A percentile compares a stretch with the other conserved stretches of the same genome.
These are phyloP conservation scores for Benitochromis conjunctus DNA, from an alignment of 2,113 vertebrate species.

Conservation along the genomic window DNA sequence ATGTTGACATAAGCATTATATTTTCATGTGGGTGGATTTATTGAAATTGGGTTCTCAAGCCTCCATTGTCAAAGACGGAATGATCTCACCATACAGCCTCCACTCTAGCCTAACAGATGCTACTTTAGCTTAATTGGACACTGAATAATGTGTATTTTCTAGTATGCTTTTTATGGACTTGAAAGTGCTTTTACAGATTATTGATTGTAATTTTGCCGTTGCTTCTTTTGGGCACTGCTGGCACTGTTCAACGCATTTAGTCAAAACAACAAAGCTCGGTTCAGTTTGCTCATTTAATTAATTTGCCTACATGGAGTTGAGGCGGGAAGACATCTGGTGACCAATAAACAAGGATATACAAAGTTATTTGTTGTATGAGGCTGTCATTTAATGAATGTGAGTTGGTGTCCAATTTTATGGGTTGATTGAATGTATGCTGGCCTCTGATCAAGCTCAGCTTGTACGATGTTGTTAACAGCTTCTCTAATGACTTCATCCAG, in stretches of 20 bases:
- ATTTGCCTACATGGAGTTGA: constrained; percentile 16
- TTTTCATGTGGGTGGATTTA: constrained; percentile 6
- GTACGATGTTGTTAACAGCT: constrained; percentile 37
- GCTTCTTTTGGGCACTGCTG: constrained; percentile 20
- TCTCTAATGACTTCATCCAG: constrained; percentile 43
- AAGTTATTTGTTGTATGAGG: constrained; percentile 35
- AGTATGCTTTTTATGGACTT: constrained; percentile 10
- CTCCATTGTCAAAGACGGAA: constrained; percentile 16
- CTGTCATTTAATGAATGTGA: constrained; percentile 40
- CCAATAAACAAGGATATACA: constrained; percentile 37
- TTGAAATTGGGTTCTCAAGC: constrained; percentile 11
- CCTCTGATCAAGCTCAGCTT: constrained; percentile 30
- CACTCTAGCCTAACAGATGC: constrained; percentile 18
- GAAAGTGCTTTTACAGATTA: constrained; percentile 45
- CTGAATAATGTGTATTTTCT: constrained; percentile 34
- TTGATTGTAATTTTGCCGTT: constrained; percentile 35
- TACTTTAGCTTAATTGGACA: constrained; percentile 34
- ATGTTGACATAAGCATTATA: constrained; percentile 20
- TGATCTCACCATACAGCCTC: constrained; percentile 6
- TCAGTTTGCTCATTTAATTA: constrained; percentile 41
- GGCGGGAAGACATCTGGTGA: constrained; percentile 36
- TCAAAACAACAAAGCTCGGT: constrained; percentile 28
- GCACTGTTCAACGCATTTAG: background rate
- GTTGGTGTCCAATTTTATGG: constrained; percentile 50
- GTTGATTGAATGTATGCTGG: constrained; percentile 37